Percentiles rank a stretch among this genome's conserved stretches.
Conservation (phyloP, 1,140 invertebrate genomes). For the Zaprionus taronus region DNA sequence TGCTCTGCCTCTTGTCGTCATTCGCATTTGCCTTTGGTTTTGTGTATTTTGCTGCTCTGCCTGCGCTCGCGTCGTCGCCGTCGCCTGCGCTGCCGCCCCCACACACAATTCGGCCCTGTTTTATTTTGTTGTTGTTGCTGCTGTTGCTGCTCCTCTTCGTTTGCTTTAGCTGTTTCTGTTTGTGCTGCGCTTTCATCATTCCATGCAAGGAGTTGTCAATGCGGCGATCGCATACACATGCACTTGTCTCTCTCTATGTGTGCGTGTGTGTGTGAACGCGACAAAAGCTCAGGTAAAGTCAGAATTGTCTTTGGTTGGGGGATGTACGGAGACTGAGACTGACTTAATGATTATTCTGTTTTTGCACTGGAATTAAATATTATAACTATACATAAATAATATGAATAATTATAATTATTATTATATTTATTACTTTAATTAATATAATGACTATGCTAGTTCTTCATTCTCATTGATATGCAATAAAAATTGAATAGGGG, state of each 20-base stretch:
- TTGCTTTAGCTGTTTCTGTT: slow-evolving; percentile 51
- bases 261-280: background rate
- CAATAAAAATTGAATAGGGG: background rate
- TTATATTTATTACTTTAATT: background rate
- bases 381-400: too few species aligned
- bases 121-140: slow-evolving; percentile 46
- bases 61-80: slow-evolving; percentile 23
- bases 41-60: slow-evolving; percentile 5
- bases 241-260: background rate
- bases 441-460: too few species aligned
- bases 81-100: slow-evolving; percentile 63
- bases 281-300: slow-evolving; percentile 2
- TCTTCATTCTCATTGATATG: background rate
- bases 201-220: slow-evolving; percentile 47
- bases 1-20: slow-evolving; percentile 2
- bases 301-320: background rate
- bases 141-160: slow-evolving; percentile 49
- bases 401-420: background rate
- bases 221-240: slow-evolving; percentile 19
- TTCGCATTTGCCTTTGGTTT: slow-evolving; percentile 18
- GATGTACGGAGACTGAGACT: background rate
- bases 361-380: too few species aligned
- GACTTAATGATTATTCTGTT: background rate
- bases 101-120: slow-evolving; percentile 63
- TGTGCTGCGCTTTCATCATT: slow-evolving; percentile 51